These are phyloP conservation scores for Cryptocephalus moraei DNA, from an alignment of 2,888 invertebrate genomes.

Conservation along the genomic window DNA sequence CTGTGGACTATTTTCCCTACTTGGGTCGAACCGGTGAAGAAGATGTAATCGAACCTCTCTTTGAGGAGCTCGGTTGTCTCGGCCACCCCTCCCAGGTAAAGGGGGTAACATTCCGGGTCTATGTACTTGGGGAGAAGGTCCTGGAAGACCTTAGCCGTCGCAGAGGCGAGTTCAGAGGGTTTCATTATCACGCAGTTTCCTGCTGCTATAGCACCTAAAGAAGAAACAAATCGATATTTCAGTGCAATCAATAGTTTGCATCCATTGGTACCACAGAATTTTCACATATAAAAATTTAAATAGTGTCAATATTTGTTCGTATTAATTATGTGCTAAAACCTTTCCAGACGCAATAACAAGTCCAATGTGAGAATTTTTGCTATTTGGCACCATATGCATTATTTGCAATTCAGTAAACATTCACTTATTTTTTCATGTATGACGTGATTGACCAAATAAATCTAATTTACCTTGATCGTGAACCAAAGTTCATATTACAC, in stretches of 20 bases:
- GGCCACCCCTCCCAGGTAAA: constrained; percentile 70
- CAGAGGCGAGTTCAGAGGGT: constrained; percentile 79
- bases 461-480: too few relatives aligned
- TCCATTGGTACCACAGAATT: too few relatives aligned
- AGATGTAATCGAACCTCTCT: constrained; percentile 90
- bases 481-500: too few relatives aligned
- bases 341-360: too few relatives aligned
- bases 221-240: constrained; percentile 35
- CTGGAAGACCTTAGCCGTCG: constrained; percentile 60
- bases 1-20: constrained; percentile 84
- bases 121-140: constrained; percentile 78
- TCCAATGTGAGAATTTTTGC: too few relatives aligned
- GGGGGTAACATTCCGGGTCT: constrained; percentile 78
- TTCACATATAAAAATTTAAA: too few relatives aligned
- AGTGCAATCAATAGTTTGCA: background rate
- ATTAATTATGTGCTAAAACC: too few relatives aligned
- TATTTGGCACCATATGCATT: too few relatives aligned
- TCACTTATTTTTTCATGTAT: too few relatives aligned
- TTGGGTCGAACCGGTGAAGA: constrained; percentile 80
- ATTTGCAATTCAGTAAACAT: too few relatives aligned
- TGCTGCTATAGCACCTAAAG: constrained; percentile 66
- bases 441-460: too few relatives aligned
- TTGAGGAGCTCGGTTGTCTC: constrained; percentile 81
- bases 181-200: constrained; percentile 94
- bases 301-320: too few relatives aligned